Percentiles rank a stretch among this genome's conserved stretches.
Conservation (phyloP, 2,888 invertebrate genomes). For the Drosophila fulvimacula region DNA sequence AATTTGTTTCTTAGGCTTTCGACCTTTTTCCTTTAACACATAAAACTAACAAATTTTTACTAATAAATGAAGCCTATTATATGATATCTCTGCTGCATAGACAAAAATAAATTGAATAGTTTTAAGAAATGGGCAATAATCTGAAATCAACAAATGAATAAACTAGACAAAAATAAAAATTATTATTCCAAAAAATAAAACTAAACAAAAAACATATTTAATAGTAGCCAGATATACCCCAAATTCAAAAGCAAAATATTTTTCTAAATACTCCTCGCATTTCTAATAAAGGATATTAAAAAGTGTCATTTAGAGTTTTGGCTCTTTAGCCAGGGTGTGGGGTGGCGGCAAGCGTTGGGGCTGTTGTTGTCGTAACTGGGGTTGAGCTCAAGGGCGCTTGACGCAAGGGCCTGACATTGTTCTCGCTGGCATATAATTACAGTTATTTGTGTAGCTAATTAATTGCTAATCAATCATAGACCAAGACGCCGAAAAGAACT, state of each 20-base stretch:
- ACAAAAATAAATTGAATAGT: too few species aligned
- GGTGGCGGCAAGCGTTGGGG: not conserved
- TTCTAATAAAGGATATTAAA: slow-evolving; percentile 21
- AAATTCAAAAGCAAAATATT: not conserved
- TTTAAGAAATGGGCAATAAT: too few species aligned
- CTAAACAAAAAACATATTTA: not conserved
- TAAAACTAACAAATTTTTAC: too few species aligned
- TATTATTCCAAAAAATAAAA: too few species aligned
- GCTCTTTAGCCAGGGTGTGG: not conserved
- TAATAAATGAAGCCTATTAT: too few species aligned
- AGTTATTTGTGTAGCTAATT: slow-evolving; percentile 84
- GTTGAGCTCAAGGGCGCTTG: slow-evolving; percentile 42
- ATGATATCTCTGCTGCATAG: too few species aligned
- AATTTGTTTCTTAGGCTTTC: too few species aligned
- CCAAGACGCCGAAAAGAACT: slow-evolving; percentile 52
- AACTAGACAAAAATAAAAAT: too few species aligned
- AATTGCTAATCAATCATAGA: slow-evolving; percentile 84
- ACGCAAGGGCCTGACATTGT: slow-evolving; percentile 66
- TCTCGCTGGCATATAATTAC: slow-evolving; percentile 79
- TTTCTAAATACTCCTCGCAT: not conserved
- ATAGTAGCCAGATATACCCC: not conserved
- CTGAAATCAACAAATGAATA: too few species aligned
- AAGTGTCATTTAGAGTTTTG: slow-evolving; percentile 24
- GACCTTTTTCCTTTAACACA: too few species aligned
- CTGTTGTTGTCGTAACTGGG: slow-evolving; percentile 1